Evolutionary conservation across 1,140 invertebrate species (phyloP).

Genomic region (Calephelis virginiensis): DNA sequence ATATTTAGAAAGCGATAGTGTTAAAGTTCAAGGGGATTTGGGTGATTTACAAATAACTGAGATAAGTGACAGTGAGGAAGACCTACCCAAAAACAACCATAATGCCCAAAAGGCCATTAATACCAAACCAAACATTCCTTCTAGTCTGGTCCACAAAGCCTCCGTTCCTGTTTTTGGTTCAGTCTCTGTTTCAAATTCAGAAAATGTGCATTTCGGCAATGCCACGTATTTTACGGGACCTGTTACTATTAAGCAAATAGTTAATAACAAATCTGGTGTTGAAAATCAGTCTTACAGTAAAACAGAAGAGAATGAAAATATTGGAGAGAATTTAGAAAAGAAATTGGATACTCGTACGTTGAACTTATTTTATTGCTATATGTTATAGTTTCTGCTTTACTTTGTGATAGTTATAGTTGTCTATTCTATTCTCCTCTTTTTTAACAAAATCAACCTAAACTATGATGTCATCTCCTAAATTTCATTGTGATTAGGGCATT

Average conservation of each 20-base stretch:
- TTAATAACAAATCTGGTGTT: slow-evolving; percentile 49
- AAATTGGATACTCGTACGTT: slow-evolving; percentile 35
- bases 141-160: slow-evolving; percentile 38
- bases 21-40: slow-evolving; percentile 53
- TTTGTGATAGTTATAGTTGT: too few relatives aligned
- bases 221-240: slow-evolving; percentile 68
- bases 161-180: slow-evolving; percentile 42
- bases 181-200: slow-evolving; percentile 51
- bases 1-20: slow-evolving; percentile 33
- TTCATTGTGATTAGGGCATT: too few relatives aligned
- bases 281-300: slow-evolving; percentile 52
- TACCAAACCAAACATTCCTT: slow-evolving; percentile 33
- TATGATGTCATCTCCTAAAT: too few relatives aligned
- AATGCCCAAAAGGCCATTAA: slow-evolving; percentile 34
- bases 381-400: too few relatives aligned
- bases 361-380: too few relatives aligned
- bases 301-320: slow-evolving; percentile 42
- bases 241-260: slow-evolving; percentile 61
- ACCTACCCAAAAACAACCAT: slow-evolving; percentile 28
- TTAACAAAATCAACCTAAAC: too few relatives aligned
- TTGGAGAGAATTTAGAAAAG: not conserved
- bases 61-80: slow-evolving; percentile 42
- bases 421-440: too few relatives aligned
- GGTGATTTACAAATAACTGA: slow-evolving; percentile 53
- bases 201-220: slow-evolving; percentile 65